Conservation (phyloP, 2,797 vertebrate species). For the Hirundo rustica region DNA sequence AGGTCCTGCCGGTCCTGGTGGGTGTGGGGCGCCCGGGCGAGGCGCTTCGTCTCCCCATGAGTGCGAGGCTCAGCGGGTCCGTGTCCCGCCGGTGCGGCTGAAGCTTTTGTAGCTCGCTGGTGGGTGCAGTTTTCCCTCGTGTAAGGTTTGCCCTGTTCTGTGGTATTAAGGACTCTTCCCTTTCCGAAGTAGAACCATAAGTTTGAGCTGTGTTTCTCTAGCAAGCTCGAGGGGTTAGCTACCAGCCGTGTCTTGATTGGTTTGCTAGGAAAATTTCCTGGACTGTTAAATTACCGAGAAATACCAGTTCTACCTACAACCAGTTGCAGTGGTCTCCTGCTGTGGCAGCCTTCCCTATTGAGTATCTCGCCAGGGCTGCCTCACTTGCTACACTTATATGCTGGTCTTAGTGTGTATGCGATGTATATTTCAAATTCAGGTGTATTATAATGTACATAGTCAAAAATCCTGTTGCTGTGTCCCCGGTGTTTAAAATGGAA, state of each 20-base stretch:
- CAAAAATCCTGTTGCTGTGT: neutral
- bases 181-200: accelerated
- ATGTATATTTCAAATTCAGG: neutral
- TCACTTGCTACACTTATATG: accelerated
- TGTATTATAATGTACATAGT: no score
- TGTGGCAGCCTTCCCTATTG: neutral
- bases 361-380: neutral
- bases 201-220: neutral
- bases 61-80: neutral
- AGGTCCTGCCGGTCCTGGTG: neutral
- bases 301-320: neutral
- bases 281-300: neutral
- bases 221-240: accelerated
- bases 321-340: neutral
- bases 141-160: accelerated
- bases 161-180: accelerated
- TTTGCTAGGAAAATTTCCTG: neutral
- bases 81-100: neutral
- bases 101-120: neutral
- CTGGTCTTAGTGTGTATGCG: neutral
- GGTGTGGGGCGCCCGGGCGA: neutral
- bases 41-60: neutral
- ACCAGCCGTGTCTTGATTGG: neutral
- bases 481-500: neutral
- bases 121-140: neutral